Base-by-base conservation (phyloP, 2,888 invertebrate species). In the Pyrrhia umbra region DNA sequence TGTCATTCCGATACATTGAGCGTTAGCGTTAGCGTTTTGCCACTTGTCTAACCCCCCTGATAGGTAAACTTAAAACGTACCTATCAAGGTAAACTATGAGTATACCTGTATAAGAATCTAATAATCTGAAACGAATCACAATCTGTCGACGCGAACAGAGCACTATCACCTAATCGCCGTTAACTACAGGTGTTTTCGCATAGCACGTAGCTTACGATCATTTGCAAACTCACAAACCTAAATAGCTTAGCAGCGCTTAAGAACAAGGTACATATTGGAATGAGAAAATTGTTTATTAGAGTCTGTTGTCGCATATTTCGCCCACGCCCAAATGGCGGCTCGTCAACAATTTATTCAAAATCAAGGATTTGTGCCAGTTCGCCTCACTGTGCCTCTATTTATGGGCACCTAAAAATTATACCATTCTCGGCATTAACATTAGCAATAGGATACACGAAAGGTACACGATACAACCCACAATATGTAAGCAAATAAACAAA, bases 311-410 rank as follows among this genome's bases (percentile, higher is more conserved):
- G 87, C 88, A 88, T 90, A 88, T 85, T 90, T 89, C 91, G 88
- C 93, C 94, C 90, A 93, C 94, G 85, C 88, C 88, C 79, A 83
- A 88, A 88, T 81, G 80, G 83, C 86, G 82, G 81, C 81, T 86
- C 86, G 86, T 85, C 87, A 85, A 88, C 90, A 88, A 91, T 89
- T 91, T 90, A 91, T 92, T 88, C 89, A 87, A 90, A 92, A 92
- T 88, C 90, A 91, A 92, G 90, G 89, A 92, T 91, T 88, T 88
- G 88, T 86, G 84, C 84, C 83, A 85, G 85, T 85, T 86, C 80
- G 82, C 83, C 79, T 84, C 72, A 82, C 72, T 66, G 75, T 71
- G 68, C 68, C 70, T 77, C 73, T 75, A 66, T 72, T 68, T 77
- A 80, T 75, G 73, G 68, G 64, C 64, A 75, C 56, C 61, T 73